Evolutionary conservation across 2,888 invertebrate genomes (phyloP), one percentile per base, ranked within the genome.

Genomic region (Drosophila mercatorum): DNA sequence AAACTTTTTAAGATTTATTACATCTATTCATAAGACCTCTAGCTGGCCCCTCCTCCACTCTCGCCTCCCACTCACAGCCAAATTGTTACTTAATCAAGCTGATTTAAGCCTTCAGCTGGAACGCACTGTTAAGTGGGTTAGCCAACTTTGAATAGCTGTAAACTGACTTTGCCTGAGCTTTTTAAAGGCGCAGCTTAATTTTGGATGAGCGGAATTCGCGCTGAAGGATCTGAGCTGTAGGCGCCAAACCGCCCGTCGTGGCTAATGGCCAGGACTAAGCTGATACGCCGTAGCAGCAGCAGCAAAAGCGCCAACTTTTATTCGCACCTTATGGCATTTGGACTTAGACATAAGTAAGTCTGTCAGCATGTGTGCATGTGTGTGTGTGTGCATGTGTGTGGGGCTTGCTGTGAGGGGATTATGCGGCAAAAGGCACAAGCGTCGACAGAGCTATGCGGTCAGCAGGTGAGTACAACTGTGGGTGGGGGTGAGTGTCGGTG

Each of bases 291-390:
- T 59, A 53, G 69, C 65, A 68, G 51, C 52, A 41, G 28, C 47
- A 49, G 47, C 28, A 61, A 57, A 22, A 22, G 22, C 22, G 22
- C 22, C 74, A 86, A 90, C 87, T 88, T 84, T 77, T 90, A 77
- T 83, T 75, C 80, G 61, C 86, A 81, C 90, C 89, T 88, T 86
- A 83, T 90, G 89, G 72, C 89, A 86, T 77, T 80, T 68, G 78
- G 76, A 72, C 72, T 70, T 64, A 72, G 68, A 68, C 74, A 81
- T 78, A 88, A 69, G 72, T 88, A 88, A 83, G 80, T 72, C 87
- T 88, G 87, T 84, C 90, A 80, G 87, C 83, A 78, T 80, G 89
- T 83, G 74, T 88, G 83, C 61, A 55, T n/a, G 55, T n/a, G 26
- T 55, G 22, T 22, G 40, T n/a, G 28, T n/a, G 28, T 38, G 52